Evolutionary conservation across 1,140 invertebrate genomes (phyloP), one percentile per base, ranked within the genome.

Genomic region (Halyomorpha halys): DNA sequence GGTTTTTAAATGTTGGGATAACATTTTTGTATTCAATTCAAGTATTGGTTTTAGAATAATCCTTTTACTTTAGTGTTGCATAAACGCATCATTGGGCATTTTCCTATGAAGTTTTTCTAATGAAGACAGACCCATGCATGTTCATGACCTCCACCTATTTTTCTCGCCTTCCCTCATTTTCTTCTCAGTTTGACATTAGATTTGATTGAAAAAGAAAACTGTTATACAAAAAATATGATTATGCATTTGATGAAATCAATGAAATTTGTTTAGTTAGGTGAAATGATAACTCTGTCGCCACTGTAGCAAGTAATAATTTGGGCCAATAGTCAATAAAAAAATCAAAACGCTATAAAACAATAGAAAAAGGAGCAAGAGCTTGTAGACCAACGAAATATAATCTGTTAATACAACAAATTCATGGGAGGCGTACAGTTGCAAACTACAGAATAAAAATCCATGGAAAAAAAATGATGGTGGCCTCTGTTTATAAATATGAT

Each of bases 381-480:
- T 51, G 18, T 51, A 51, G 13, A 19, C 39, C 53, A 65, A 60
- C 54, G 44, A 16, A 11, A 45, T 16, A 53, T 66, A 23, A 6
- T 71, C n/a, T n/a, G n/a, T n/a, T n/a, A n/a, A n/a, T n/a, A 69
- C 56, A 72, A 72, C 60, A 70, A 70, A 68, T 56, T 61, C 54
- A 70, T 72, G 71, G 64, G 67, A 51, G 67, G 69, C 15, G 71
- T 72, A 15, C 66, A 72, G 56, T 72, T 5, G 65, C 66, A 25
- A 47, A 68, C 15, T 70, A 73, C 47, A 64, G 68, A 66, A 71
- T 70, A 19, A 65, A 63, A 49, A 65, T 73, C 56, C 62, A 67
- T 45, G 67, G 68, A 23, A 70, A 71, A 65, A 73, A 73, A 63
- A n/a, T 72, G 68, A 69, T 72, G 67, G 68, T 71, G 66, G 66